Evolutionary conservation across 2,113 vertebrate genomes (phyloP), one percentile per base, ranked within the genome.

Genomic region (Planiliza haematocheilus): DNA sequence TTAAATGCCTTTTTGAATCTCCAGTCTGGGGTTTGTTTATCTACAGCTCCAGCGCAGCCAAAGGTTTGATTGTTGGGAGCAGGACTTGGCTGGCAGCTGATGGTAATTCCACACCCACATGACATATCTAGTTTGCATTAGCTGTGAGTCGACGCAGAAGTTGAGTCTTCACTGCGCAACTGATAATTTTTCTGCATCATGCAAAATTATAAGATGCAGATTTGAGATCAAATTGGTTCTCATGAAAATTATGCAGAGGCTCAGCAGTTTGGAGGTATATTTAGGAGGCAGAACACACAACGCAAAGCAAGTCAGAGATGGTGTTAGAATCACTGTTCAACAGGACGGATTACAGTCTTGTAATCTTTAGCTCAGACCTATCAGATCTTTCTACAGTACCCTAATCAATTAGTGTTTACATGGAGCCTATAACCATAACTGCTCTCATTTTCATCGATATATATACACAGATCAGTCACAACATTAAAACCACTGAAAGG

Each of bases 171-270:
- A 37, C 61, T 9, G 58, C 18, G 38, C 42, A 46, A 2, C 18
- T 6, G 61, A 62, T 71, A 0, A 68, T 64, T 76, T 56, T 59
- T 24, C 13, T 4, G 49, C 20, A n/a, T 7, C 53, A 46, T 21
- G 9, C 38, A 7, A 61, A 66, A 81, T 74, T 77, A 73, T n/a
- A 18, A 73, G 65, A 81, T 62, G 74, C 59, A 81, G 55, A 81
- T 56, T 37, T 62, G 66, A 71, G 61, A 71, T 52, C 50, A 72
- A 79, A 76, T 68, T 41, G 57, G 36, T 50, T 71, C 56, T 41
- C 24, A 2, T 53, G 39, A 50, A 76, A 64, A 70, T 16, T 70
- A 64, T 14, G 20, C 64, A 58, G 78, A 59, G 43, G 18, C 37
- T 73, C 49, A 37, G 62, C 69, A 53, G 65, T 45, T 70, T 17